Evolutionary conservation across 2,888 invertebrate species (phyloP), one percentile per base, ranked within the genome.

Genomic region (Bellardia pandia): DNA sequence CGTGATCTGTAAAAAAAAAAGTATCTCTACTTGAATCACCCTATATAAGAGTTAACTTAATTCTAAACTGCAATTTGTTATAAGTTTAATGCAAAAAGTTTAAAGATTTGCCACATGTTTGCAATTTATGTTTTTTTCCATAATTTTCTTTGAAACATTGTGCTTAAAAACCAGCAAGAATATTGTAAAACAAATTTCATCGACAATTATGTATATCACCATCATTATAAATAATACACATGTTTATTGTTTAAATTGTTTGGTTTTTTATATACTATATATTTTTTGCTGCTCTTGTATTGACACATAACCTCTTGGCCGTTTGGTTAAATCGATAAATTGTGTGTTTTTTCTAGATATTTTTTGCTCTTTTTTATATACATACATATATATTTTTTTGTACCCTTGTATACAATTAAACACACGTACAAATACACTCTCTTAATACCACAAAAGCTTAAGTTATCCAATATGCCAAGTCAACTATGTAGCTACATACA

Each of bases 281-380:
- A 37, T 40, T 74, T n/a, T 42, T 72, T 72, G 30, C 7, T 60
- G 53, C 37, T 56, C 56, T 80, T 56, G 14, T n/a, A 56, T 53
- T 80, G 53, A 23, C 64, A 74, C 37, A 30, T 30, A 51, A 69
- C 75, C 81, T 68, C 45, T 82, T 60, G 68, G n/a, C 74, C 68
- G 66, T 81, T 82, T 75, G 68, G 30, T 51, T 60, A 60, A 82
- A 82, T 82, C 82, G 58, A 82, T 82, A 75, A 60, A 40, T 82
- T 68, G 40, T 48, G 33, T 66, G 48, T 11, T 51, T 51, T 71
- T 48, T 81, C 45, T 33, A 6, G 9, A 30, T 45, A 9, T 48
- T 56, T 30, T 30, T 74, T 45, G 14, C 40, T 14, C n/a, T 37
- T 14, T 80, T 60, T 11, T 14, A 30, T 13, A 42, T 51, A 33